Conservation (phyloP, 2,113 vertebrate species). For the Anoplopoma fimbria region DNA sequence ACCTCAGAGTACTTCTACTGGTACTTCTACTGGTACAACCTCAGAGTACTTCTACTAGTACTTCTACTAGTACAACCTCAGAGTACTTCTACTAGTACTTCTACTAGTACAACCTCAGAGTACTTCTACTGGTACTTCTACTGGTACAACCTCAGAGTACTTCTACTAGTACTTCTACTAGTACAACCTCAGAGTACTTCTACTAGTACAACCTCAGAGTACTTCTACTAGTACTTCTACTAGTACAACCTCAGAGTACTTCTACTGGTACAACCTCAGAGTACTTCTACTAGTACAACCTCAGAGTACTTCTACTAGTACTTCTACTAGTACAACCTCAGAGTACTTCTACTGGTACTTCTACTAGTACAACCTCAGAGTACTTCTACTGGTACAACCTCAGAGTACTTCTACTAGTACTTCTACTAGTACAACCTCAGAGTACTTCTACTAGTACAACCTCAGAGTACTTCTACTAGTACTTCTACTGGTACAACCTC, state of each 20-base stretch:
- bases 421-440: not conserved
- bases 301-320: not conserved
- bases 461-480: not conserved
- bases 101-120: not conserved
- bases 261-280: too few relatives aligned
- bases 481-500: not conserved
- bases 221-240: not conserved
- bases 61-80: too few relatives aligned
- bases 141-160: too few relatives aligned
- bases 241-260: not conserved
- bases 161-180: not conserved
- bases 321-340: too few relatives aligned
- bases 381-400: not conserved
- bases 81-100: not conserved
- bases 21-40: not conserved
- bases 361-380: not conserved
- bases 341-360: not conserved
- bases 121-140: not conserved
- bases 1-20: too few relatives aligned
- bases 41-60: not conserved
- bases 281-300: not conserved
- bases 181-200: not conserved
- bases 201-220: too few relatives aligned
- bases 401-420: not conserved
- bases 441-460: not conserved